Conservation (phyloP, 2,888 invertebrate species). For the Congeria kusceri region DNA sequence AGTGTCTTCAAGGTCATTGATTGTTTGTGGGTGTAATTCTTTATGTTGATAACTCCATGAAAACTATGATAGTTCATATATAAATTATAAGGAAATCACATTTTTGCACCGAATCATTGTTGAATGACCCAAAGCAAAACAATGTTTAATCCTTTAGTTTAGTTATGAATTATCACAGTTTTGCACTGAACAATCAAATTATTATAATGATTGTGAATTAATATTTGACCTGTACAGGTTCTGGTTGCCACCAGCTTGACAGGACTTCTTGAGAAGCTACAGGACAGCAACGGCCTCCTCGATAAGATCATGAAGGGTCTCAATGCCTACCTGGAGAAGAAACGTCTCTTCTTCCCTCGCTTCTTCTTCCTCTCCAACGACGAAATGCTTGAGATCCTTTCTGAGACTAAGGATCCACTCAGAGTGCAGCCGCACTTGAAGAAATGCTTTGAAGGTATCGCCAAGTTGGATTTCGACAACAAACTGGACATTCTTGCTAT, state of each 20-base stretch:
- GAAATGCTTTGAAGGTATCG: slow-evolving; percentile 90
- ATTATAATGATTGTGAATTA: no score
- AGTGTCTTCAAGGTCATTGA: no score
- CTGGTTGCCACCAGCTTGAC: slow-evolving; percentile 81
- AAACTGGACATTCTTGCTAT: slow-evolving; percentile 95
- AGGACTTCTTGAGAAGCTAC: slow-evolving; percentile 84
- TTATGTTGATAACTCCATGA: no score
- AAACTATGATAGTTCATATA: no score
- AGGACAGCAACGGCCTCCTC: slow-evolving; percentile 84
- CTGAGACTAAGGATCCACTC: slow-evolving; percentile 85
- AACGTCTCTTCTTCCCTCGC: slow-evolving; percentile 85
- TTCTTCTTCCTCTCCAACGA: slow-evolving; percentile 86
- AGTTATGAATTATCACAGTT: no score
- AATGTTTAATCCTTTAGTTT: no score
- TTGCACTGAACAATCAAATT: no score
- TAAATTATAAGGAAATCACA: no score
- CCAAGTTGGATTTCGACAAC: slow-evolving; percentile 93
- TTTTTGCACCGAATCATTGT: no score
- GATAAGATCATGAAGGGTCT: slow-evolving; percentile 86
- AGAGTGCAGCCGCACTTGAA: slow-evolving; percentile 86
- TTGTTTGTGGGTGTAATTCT: no score
- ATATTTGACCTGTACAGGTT: slow-evolving; percentile 76
- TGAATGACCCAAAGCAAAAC: no score
- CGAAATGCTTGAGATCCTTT: slow-evolving; percentile 86
- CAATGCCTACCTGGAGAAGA: slow-evolving; percentile 86